Conservation (phyloP, 2,797 vertebrate genomes). For the Neoniphon sammara region DNA sequence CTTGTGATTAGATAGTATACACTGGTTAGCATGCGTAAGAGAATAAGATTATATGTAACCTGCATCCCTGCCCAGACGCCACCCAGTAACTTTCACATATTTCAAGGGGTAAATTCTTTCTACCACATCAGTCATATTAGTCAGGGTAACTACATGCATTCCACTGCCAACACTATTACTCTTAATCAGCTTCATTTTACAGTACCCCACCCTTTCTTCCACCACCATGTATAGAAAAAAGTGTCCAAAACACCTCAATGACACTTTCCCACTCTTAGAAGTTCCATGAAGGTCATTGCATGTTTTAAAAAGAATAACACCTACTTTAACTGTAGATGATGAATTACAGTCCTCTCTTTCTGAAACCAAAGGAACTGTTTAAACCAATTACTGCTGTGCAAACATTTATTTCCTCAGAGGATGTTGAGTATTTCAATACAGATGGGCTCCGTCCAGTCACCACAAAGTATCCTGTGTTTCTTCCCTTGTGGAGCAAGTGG, state of each 20-base stretch:
- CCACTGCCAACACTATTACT: not conserved
- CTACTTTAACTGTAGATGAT: conserved; percentile 58
- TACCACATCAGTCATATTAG: not conserved
- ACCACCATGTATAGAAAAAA: not conserved
- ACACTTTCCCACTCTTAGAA: conserved; percentile 50
- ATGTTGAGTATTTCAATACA: conserved; percentile 9
- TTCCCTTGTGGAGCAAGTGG: conserved; percentile 41
- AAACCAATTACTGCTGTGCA: conserved; percentile 25
- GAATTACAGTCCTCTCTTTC: conserved; percentile 43
- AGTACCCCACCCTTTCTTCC: not conserved
- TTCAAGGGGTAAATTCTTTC: not conserved
- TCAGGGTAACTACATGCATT: not conserved
- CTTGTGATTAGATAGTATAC: conserved; percentile 2
- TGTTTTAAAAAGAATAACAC: conserved; percentile 55
- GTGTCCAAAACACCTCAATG: conserved; percentile 42
- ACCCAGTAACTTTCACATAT: not conserved
- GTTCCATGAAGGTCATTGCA: conserved; percentile 65
- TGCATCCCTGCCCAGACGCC: not conserved
- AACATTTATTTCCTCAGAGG: conserved; percentile 24
- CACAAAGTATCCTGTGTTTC: conserved; percentile 22
- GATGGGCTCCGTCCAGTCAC: conserved; percentile 42
- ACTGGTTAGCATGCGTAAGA: not conserved
- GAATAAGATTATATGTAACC: not conserved
- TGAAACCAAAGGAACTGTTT: conserved; percentile 35
- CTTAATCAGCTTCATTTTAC: not conserved